Evolutionary conservation across 2,888 invertebrate genomes (phyloP).

Genomic region (Stegophylla sp.): DNA sequence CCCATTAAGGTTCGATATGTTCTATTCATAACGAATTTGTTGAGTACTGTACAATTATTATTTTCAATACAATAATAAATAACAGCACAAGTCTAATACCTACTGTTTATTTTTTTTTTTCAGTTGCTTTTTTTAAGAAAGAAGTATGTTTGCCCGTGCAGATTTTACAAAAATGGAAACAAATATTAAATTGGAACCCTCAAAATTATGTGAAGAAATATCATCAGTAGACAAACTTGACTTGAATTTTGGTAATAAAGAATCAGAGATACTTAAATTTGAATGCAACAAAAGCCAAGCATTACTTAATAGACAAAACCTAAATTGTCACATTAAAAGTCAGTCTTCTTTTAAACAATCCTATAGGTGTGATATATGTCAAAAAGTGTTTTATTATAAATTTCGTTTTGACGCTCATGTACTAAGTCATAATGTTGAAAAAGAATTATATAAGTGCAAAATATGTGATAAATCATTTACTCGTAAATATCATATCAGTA

Average conservation of each 20-base stretch:
- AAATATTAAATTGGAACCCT: neutral
- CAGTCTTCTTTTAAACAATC: slow-evolving; percentile 64
- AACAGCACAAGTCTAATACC: too few species aligned
- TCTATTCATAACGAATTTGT: too few species aligned
- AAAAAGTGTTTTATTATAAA: slow-evolving; percentile 67
- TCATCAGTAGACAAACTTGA: neutral
- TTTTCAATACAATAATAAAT: too few species aligned
- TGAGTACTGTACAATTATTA: too few species aligned
- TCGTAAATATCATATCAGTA: slow-evolving; percentile 43
- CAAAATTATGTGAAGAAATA: neutral
- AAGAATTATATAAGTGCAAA: slow-evolving; percentile 64
- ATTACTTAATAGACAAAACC: slow-evolving; percentile 61
- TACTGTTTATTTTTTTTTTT: too few species aligned
- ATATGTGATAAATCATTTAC: slow-evolving; percentile 65
- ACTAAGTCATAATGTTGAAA: slow-evolving; percentile 65
- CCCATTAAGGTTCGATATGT: too few species aligned
- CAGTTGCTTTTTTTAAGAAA: neutral
- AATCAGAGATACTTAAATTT: slow-evolving; percentile 3
- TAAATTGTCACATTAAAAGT: slow-evolving; percentile 66
- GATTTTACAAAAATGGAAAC: slow-evolving; percentile 20
- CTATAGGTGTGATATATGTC: slow-evolving; percentile 65
- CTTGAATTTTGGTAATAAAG: neutral
- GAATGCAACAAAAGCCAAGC: slow-evolving; percentile 64
- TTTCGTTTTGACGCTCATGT: slow-evolving; percentile 66
- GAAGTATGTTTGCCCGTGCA: slow-evolving; percentile 16